These are phyloP conservation scores for Aspidoscelis tigris DNA, from an alignment of 2,113 vertebrate species.

Conservation along the genomic window DNA sequence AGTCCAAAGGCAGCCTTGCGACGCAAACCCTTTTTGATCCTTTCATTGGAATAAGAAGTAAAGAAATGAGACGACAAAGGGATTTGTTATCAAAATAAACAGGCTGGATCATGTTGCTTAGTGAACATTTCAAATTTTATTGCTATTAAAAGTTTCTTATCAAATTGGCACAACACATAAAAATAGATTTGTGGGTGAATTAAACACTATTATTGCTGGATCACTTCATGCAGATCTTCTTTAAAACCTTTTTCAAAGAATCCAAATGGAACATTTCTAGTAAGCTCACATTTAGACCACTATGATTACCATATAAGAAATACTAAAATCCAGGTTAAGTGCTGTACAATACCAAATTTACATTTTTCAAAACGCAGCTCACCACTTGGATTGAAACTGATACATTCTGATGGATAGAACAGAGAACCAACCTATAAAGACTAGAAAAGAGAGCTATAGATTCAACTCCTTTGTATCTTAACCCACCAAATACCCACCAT, in stretches of 20 bases:
- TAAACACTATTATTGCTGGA: conserved; percentile 40
- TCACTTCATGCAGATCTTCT: conserved; percentile 32
- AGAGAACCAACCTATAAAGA: not conserved
- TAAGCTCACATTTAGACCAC: conserved; percentile 43
- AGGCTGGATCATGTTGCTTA: conserved; percentile 18
- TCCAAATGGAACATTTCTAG: conserved; percentile 23
- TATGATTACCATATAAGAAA: conserved; percentile 48
- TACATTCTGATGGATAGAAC: not conserved
- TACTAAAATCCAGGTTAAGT: conserved; percentile 23
- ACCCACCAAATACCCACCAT: too few species aligned
- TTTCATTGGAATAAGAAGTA: not conserved
- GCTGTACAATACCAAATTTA: not conserved
- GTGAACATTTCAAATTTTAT: conserved; percentile 59
- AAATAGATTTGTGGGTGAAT: conserved; percentile 61
- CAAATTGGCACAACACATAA: conserved; percentile 68
- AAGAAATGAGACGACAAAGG: not conserved
- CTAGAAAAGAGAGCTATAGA: not conserved
- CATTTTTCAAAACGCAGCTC: not conserved
- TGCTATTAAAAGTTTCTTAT: conserved; percentile 63
- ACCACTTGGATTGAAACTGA: conserved; percentile 56
- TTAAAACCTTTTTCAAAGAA: conserved; percentile 11
- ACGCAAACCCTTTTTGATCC: not conserved
- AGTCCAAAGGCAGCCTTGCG: not conserved
- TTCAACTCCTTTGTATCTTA: not conserved
- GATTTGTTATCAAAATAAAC: conserved; percentile 35